phyloP scores from a whole-genome alignment of 2,888 invertebrate genomes.

The Heliconius charithonia region DNA sequence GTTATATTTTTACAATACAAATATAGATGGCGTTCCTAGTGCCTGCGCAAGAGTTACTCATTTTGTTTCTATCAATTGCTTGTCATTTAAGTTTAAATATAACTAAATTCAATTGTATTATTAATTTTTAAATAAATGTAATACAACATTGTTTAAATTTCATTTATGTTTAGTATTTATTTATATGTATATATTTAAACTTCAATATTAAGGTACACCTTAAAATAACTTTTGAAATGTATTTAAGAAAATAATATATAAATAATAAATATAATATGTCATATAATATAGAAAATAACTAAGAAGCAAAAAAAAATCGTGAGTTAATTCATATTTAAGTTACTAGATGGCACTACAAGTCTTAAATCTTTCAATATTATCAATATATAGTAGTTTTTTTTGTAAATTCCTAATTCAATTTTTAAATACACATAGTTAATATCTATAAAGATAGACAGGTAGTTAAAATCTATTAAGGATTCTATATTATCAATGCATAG shows the following conservation, averaged over 20 bases:
- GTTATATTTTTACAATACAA: constrained; percentile 39
- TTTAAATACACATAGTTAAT: not conserved
- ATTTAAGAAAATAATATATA: not conserved
- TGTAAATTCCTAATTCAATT: not conserved
- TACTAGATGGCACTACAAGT: constrained; percentile 7
- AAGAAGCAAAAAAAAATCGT: not conserved
- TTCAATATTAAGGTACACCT: too few relatives aligned
- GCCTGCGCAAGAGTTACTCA: constrained; percentile 54
- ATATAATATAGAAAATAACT: not conserved
- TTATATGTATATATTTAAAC: too few relatives aligned
- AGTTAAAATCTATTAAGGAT: not conserved
- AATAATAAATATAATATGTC: not conserved
- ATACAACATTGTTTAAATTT: too few relatives aligned
- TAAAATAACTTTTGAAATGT: not conserved
- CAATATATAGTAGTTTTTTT: not conserved
- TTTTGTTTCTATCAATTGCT: not conserved
- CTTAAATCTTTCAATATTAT: not conserved
- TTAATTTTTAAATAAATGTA: too few relatives aligned
- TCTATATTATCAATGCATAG: not conserved
- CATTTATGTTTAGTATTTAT: too few relatives aligned
- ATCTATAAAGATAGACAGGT: too few relatives aligned
- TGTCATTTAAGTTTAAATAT: not conserved
- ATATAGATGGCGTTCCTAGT: constrained; percentile 64
- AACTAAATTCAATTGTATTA: not conserved
- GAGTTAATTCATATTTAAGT: not conserved